Conservation (phyloP, 1,140 invertebrate species). For the Bombus sibiricus region DNA sequence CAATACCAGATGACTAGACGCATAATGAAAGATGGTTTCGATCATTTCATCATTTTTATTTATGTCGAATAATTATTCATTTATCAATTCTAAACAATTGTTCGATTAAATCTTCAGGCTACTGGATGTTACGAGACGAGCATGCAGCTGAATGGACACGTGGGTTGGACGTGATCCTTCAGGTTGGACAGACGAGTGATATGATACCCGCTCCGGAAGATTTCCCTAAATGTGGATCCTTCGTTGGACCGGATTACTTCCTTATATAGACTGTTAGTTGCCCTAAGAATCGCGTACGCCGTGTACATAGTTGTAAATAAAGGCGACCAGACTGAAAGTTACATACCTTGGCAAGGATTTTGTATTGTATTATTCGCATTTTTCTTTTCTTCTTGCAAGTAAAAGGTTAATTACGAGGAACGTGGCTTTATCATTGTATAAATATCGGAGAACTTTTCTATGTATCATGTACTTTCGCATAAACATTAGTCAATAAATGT, state of each 20-base stretch:
- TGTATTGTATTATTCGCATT: conserved; percentile 4
- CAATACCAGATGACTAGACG: too few species aligned
- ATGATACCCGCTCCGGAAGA: conserved; percentile 78
- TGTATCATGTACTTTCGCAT: not conserved
- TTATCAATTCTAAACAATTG: not conserved
- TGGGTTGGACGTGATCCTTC: conserved; percentile 84
- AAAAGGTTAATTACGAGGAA: not conserved
- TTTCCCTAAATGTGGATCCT: conserved; percentile 83
- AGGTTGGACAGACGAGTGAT: conserved; percentile 80
- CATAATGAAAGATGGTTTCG: too few species aligned
- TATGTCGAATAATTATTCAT: too few species aligned
- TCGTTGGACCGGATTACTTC: conserved; percentile 83
- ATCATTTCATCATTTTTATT: too few species aligned
- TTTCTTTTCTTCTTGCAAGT: not conserved
- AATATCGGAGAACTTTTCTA: not conserved
- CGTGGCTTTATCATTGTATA: not conserved
- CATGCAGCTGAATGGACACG: conserved; percentile 82
- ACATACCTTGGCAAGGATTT: not conserved
- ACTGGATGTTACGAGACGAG: conserved; percentile 89
- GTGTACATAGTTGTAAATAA: conserved; percentile 78
- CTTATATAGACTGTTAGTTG: conserved; percentile 78
- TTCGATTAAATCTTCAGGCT: conserved; percentile 80
- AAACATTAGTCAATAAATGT: conserved; percentile 13
- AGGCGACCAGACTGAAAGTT: not conserved
- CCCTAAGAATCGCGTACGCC: conserved; percentile 20